Evolutionary conservation across 2,113 vertebrate genomes (phyloP).

Genomic region (Pluvianellus socialis): DNA sequence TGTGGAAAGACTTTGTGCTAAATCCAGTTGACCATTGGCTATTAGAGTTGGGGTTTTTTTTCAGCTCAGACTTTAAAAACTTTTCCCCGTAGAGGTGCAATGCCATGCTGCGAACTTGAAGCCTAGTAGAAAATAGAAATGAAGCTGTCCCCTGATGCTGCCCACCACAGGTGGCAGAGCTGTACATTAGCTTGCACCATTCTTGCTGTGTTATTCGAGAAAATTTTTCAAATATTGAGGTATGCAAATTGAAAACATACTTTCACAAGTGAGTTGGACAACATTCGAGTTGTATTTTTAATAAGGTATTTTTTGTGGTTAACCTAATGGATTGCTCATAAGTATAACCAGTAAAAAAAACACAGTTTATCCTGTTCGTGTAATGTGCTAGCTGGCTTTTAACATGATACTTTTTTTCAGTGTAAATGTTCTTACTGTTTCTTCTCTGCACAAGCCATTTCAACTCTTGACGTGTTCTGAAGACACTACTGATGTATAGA

Average conservation of each 20-base stretch:
- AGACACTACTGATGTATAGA: neutral
- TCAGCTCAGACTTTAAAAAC: neutral
- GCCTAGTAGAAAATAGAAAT: neutral
- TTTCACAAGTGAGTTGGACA: neutral
- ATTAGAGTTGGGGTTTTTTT: neutral
- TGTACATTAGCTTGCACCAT: accelerated
- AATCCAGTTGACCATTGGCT: neutral
- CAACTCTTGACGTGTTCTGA: accelerated
- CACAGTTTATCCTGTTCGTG: neutral
- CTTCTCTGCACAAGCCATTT: neutral
- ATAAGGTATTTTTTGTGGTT: neutral
- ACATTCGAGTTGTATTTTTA: neutral
- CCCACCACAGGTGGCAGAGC: neutral
- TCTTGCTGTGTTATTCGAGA: neutral
- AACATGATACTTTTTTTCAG: neutral
- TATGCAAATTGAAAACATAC: neutral
- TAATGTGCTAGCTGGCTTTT: neutral
- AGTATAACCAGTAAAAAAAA: neutral
- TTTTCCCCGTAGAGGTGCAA: neutral
- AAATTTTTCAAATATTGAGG: neutral
- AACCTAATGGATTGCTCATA: neutral
- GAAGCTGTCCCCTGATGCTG: neutral
- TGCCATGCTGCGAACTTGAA: neutral
- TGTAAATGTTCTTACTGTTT: neutral
- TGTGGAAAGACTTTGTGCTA: neutral